Base-by-base conservation (phyloP, 2,888 invertebrate species). In the Acanthococcus lagerstroemiae region DNA sequence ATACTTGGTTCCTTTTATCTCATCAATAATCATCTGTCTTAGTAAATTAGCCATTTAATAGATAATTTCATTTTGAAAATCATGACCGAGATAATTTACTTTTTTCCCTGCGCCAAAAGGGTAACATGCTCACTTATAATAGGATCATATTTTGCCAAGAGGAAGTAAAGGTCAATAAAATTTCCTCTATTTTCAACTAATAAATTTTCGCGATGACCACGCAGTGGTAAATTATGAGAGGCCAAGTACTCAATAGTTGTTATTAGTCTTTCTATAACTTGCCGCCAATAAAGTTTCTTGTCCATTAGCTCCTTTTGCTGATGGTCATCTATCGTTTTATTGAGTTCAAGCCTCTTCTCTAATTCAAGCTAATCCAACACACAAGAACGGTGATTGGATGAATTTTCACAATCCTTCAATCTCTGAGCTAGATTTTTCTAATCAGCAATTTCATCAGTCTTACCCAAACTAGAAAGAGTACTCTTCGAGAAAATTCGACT, bases 1-100 rank as follows among this genome's bases (percentile, higher is more conserved):
- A 26, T 65, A 65, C 26, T 55, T 65, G 2, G 65, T n/a, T 54
- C 3, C n/a, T 55, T 65, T 54, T 25, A 44, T 45, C 24, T 44
- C 17, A 9, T 63, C n/a, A 4, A 37, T 54, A 22, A 26, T 55
- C 46, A 44, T 54, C n/a, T 30, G 21, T 54, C 44, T 65, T 17
- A 65, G 2, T 26, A 52, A 27, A 15, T n/a, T 63, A 22, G 54
- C 25, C 15, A 55, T 55, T 7, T 44, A 12, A 2, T 27, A n/a
- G 19, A 65, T 65, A 15, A 65, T n/a, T 12, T 9, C 21, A 7
- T 55, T 65, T 21, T 55, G 65, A 17, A 55, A 52, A 45, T 55
- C 45, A 25, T 44, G 21, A 17, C 65, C 30, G 19, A 65, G 46
- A 22, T 65, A 46, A 65, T 65, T 6, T n/a, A 48, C 17, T 48